Evolutionary conservation across 2,113 vertebrate species (phyloP), one percentile per base, ranked within the genome.

Genomic region (Psittacara wagleri): DNA sequence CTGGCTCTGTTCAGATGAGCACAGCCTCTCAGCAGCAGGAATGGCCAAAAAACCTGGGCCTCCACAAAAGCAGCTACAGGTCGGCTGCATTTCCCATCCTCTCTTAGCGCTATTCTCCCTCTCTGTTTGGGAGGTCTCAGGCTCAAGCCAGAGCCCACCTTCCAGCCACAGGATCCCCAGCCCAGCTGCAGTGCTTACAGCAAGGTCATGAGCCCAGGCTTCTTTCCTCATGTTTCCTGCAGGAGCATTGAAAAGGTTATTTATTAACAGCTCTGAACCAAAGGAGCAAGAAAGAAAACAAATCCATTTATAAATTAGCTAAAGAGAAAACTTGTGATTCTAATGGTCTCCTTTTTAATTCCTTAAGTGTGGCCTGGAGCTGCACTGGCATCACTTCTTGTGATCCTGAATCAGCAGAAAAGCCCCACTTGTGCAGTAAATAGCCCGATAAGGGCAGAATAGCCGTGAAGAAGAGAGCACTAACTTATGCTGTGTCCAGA

Each of bases 191-290:
- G 54, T 3, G 1, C 49, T 74, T 52, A 61, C 44, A 66, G 37
- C 31, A 67, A 86, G 49, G 84, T 93, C 55, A 46, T 2, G 54
- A 70, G 41, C 35, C 48, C 75, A 73, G 23, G 66, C 29, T 64
- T 35, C 52, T 57, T 64, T 55, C 39, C 55, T 89, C 35, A 37
- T 3, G 33, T 44, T 33, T 90, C 51, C 80, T 67, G 57, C 61
- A 64, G 77, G 22, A 92, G 52, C 61, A 68, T 48, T 89, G 67
- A 70, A 91, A 91, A 88, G 22, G 59, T 86, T 95, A 88, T 76
- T 94, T 94, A 94, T 93, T 93, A 96, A 92, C 92, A 73, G 48
- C n/a, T 82, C 83, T 48, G 61, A 69, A 62, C 92, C 51, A 95
- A 92, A 86, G 14, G 55, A 93, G 13, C 39, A 75, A 95, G 79